Evolutionary conservation across 2,797 vertebrate genomes (phyloP).

Genomic region (Loriculus beryllinus): DNA sequence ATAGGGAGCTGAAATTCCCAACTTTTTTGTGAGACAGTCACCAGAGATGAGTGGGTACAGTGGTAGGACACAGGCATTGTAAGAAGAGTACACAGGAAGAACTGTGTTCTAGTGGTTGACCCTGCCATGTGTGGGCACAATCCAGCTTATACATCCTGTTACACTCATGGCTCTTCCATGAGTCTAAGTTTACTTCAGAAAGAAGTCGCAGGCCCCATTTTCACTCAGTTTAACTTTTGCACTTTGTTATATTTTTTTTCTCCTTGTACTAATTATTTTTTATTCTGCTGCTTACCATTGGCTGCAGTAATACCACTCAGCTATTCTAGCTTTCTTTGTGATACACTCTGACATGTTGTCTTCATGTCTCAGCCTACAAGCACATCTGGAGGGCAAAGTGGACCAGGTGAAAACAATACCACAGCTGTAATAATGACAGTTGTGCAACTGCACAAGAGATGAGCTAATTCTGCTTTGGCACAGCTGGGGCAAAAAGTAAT

Average conservation of each 20-base stretch:
- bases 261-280: background rate
- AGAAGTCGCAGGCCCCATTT: background rate
- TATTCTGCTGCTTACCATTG: background rate
- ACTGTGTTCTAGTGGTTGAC: accelerated
- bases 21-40: background rate
- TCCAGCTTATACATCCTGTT: background rate
- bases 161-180: background rate
- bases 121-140: background rate
- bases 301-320: background rate
- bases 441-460: background rate
- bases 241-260: background rate
- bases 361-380: background rate
- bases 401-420: background rate
- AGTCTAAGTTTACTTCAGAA: background rate
- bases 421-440: background rate
- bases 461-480: background rate
- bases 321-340: background rate
- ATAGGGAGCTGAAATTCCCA: background rate
- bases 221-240: background rate
- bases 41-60: background rate
- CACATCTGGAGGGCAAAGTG: background rate
- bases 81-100: background rate
- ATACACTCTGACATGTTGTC: background rate
- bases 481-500: background rate
- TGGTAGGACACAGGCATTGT: background rate